Conservation (phyloP, 2,113 vertebrate species). For the Albula glossodonta region DNA sequence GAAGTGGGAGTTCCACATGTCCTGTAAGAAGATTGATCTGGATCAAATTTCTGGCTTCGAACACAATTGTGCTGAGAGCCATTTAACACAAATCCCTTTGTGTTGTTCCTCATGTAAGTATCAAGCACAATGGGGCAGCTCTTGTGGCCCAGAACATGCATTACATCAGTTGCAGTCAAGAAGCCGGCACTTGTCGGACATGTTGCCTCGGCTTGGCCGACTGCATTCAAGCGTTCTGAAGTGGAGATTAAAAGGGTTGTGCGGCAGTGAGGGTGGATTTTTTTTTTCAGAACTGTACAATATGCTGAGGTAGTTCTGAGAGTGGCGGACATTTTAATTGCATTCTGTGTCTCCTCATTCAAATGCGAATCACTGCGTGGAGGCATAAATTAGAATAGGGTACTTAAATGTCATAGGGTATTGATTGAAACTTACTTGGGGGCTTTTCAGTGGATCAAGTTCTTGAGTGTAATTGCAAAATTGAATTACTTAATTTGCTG, state of each 20-base stretch:
- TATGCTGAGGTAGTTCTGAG: slow-evolving; percentile 23
- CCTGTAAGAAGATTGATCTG: background rate
- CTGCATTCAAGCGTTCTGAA: slow-evolving; percentile 17
- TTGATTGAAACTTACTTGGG: slow-evolving; percentile 41
- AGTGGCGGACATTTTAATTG: slow-evolving; percentile 46
- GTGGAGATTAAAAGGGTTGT: background rate
- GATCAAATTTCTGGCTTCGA: background rate
- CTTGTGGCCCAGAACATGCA: background rate
- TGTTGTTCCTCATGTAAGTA: slow-evolving; percentile 1
- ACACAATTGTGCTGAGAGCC: slow-evolving; percentile 15
- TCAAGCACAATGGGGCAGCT: slow-evolving; percentile 10
- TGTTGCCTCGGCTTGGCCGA: background rate
- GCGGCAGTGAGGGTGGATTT: background rate
- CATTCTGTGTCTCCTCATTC: slow-evolving; percentile 31
- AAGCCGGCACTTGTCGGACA: slow-evolving; percentile 1
- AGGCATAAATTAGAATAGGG: slow-evolving; percentile 29
- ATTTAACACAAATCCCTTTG: slow-evolving; percentile 8
- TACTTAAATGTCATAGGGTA: slow-evolving; percentile 40
- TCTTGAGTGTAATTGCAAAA: slow-evolving; percentile 35
- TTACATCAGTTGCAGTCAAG: slow-evolving; percentile 3
- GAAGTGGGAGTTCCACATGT: slow-evolving; percentile 7
- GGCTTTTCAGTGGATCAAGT: slow-evolving; percentile 37
- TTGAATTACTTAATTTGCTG: slow-evolving; percentile 31
- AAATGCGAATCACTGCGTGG: slow-evolving; percentile 25
- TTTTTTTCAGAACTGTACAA: slow-evolving; percentile 31